These are phyloP conservation scores for Pemphigus obesinymphae DNA, from an alignment of 1,140 invertebrate genomes.

Conservation along the genomic window DNA sequence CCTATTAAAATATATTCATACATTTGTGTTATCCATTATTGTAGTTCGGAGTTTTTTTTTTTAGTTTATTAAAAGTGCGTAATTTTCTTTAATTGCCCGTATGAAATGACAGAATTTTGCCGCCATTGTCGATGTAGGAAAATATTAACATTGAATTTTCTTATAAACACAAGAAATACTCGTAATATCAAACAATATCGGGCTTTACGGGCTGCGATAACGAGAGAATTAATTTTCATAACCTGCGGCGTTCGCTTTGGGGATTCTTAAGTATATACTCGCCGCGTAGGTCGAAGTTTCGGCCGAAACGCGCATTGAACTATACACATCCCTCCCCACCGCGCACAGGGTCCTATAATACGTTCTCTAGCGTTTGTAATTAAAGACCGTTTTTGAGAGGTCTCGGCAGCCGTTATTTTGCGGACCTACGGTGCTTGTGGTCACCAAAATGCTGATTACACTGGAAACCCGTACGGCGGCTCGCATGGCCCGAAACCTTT, in stretches of 20 bases:
- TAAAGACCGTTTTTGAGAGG: slow-evolving; percentile 41
- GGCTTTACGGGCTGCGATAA: background rate
- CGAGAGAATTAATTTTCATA: slow-evolving; percentile 30
- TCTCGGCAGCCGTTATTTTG: slow-evolving; percentile 1
- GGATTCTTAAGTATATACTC: slow-evolving; percentile 21
- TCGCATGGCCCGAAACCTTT: slow-evolving; percentile 8
- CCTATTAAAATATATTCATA: too few relatives aligned
- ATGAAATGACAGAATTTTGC: too few relatives aligned
- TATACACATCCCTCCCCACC: background rate
- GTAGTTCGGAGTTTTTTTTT: too few relatives aligned
- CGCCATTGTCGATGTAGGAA: too few relatives aligned
- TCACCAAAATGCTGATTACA: slow-evolving; percentile 38
- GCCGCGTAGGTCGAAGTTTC: background rate
- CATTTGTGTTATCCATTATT: too few relatives aligned
- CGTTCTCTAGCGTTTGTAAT: slow-evolving; percentile 36
- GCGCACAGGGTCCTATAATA: background rate
- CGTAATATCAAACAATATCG: too few relatives aligned
- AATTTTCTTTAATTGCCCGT: too few relatives aligned
- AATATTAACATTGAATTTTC: too few relatives aligned
- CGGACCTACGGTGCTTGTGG: slow-evolving; percentile 20
- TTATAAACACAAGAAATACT: background rate
- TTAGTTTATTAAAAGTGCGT: too few relatives aligned
- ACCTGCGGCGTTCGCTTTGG: background rate
- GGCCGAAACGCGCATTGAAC: background rate
- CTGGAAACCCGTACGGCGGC: slow-evolving; percentile 32